Evolutionary conservation across 2,113 vertebrate species (phyloP), one percentile per base, ranked within the genome.

Genomic region (Saguinus imperator): DNA sequence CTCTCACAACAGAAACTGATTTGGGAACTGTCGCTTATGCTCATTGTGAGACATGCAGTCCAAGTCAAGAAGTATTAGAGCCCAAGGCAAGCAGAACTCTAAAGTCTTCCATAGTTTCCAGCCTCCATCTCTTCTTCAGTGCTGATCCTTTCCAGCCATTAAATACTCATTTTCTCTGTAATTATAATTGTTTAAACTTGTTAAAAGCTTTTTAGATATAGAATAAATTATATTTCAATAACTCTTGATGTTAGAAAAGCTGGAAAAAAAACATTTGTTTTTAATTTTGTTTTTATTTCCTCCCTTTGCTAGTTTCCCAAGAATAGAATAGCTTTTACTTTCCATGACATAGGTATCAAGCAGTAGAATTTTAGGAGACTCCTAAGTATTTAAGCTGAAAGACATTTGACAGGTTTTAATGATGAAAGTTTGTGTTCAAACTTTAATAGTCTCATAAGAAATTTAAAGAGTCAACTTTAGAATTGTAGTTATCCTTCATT

Each of bases 341-440:
- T 82, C 87, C 4, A 1, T 82, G 83, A 68, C 9, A 68, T 58
- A 76, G 9, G 25, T 58, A 27, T 35, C 77, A 58, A 21, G 64
- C 9, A 68, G 55, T 37, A 92, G 76, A 55, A 80, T 87, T 48
- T 82, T 86, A 40, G 32, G 32, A 79, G 8, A 55, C 8, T 58
- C 35, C 16, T 90, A 25, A 25, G 32, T 81, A 23, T 70, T 87
- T 94, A 72, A 55, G 8, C 58, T 87, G 43, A 48, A 92, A 94
- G 43, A 58, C 27, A 45, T 86, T 55, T 43, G 27, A 4, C 16
- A 75, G 32, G 4, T 45, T 50, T 50, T 48, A 43, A 32, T 35
- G 8, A 48, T 25, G 11, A 75, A 87, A 48, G 29, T 58, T 61
- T 86, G 57, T 81, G n/a, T 89, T 92, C 7, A 66, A 73, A 43